Evolutionary conservation across 2,888 invertebrate species (phyloP), one percentile per base, ranked within the genome.

Genomic region (Mesorhabditis belari): DNA sequence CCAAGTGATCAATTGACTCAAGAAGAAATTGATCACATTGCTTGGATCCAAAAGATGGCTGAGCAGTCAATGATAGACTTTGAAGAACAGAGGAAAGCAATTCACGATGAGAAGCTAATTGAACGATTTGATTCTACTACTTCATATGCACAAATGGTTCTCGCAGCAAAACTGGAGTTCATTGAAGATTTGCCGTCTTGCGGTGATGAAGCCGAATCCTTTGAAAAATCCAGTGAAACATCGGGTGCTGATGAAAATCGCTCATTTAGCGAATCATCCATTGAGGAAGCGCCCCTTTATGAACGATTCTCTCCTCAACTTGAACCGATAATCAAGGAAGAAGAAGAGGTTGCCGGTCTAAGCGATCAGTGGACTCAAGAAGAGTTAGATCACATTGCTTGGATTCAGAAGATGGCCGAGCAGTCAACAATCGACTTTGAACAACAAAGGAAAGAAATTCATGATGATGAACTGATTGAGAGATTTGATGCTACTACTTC

Each of bases 11-110:
- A 63, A n/a, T 55, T 66, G 21, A 61, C 63, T 1, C 56, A 63
- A 25, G 56, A 62, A 51, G 65, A 65, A 29, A 26, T 61, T n/a
- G 65, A 64, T 23, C 67, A 67, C 52, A 67, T 67, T 55, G 64
- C 62, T 1, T 25, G 51, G 44, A 61, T 64, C 26, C 52, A 57
- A 25, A 57, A 54, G 58, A 29, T 64, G 19, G 64, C 64, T n/a
- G 55, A 64, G 25, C 60, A 61, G 24, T 59, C 58, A 9, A 60
- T 60, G 19, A 58, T 64, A 53, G 62, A 64, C n/a, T 53, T n/a
- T 44, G 26, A 19, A 4, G 52, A 23, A 1, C 50, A 19, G 51
- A 51, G 44, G 44, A 35, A 35, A 35, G 12, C 44, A 17, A n/a
- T 35, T 9, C 12, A 9, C n/a, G 44, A 35, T 35, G n/a, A 9